phyloP scores from a whole-genome alignment of 2,888 invertebrate species.

The Epirrhoe alternata region DNA sequence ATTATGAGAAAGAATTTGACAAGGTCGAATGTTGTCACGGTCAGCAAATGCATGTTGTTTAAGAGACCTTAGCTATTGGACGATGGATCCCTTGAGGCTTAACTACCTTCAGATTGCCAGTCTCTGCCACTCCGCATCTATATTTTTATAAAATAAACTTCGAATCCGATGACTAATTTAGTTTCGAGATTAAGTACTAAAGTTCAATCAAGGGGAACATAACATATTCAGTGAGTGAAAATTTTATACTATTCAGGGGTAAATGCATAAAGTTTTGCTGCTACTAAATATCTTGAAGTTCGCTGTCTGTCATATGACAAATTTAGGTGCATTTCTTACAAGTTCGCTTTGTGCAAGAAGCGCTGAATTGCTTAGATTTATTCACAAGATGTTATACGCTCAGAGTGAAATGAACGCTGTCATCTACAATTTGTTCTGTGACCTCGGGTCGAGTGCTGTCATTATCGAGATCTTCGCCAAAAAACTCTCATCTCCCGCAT shows the following conservation, averaged over 20 bases:
- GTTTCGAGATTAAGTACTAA: too few species aligned
- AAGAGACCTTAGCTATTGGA: conserved; percentile 36
- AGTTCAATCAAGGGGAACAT: too few species aligned
- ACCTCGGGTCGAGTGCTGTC: conserved; percentile 58
- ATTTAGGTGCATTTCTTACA: neutral
- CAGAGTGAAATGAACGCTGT: neutral
- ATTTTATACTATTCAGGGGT: neutral
- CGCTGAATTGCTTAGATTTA: neutral
- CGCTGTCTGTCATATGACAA: neutral
- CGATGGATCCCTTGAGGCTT: conserved; percentile 49
- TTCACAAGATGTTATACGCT: neutral
- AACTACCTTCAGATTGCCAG: conserved; percentile 32
- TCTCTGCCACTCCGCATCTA: conserved; percentile 2
- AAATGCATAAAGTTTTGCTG: neutral
- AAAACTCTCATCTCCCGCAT: conserved; percentile 56
- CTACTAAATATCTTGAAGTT: neutral
- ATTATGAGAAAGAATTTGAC: conserved; percentile 38
- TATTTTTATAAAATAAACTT: too few species aligned
- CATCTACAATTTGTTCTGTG: conserved; percentile 7
- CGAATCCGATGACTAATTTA: too few species aligned
- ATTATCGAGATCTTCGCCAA: conserved; percentile 62
- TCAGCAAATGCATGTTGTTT: conserved; percentile 42
- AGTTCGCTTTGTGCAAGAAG: neutral
- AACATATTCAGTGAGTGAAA: too few species aligned
- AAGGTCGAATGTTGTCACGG: conserved; percentile 35